Conservation (phyloP, 2,888 invertebrate genomes). For the Apotomis turbidana region DNA sequence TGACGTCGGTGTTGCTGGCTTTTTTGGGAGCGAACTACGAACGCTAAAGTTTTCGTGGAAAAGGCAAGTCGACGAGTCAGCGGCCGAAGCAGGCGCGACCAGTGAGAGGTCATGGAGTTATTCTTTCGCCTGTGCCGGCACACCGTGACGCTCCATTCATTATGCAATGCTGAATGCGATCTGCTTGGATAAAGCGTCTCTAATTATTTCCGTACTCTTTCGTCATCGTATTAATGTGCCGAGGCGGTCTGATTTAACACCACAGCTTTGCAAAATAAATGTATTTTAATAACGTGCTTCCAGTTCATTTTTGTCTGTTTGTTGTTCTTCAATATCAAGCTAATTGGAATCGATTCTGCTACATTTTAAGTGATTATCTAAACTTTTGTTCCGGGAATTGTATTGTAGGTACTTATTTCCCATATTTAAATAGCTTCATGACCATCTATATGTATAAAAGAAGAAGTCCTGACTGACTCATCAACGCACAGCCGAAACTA, state of each 20-base stretch:
- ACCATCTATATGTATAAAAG: too few species aligned
- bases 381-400: too few species aligned
- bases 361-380: too few species aligned
- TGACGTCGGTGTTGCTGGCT: not conserved
- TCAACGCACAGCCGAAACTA: too few species aligned
- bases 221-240: slow-evolving; percentile 67
- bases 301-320: not conserved
- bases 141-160: slow-evolving; percentile 75
- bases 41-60: slow-evolving; percentile 22
- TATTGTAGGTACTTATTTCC: too few species aligned
- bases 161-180: slow-evolving; percentile 75
- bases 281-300: slow-evolving; percentile 18
- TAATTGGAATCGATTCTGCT: too few species aligned
- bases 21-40: slow-evolving; percentile 3
- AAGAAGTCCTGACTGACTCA: too few species aligned
- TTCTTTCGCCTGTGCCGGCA: slow-evolving; percentile 59
- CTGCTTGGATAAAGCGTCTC: slow-evolving; percentile 73
- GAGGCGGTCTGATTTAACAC: slow-evolving; percentile 51
- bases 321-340: too few species aligned
- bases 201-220: slow-evolving; percentile 78
- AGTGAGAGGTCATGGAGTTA: slow-evolving; percentile 60
- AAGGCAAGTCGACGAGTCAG: slow-evolving; percentile 4
- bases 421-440: too few species aligned
- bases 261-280: slow-evolving; percentile 32
- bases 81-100: slow-evolving; percentile 42